Base-by-base conservation (phyloP, 2,113 vertebrate species). In the Balaenoptera acutorostrata region DNA sequence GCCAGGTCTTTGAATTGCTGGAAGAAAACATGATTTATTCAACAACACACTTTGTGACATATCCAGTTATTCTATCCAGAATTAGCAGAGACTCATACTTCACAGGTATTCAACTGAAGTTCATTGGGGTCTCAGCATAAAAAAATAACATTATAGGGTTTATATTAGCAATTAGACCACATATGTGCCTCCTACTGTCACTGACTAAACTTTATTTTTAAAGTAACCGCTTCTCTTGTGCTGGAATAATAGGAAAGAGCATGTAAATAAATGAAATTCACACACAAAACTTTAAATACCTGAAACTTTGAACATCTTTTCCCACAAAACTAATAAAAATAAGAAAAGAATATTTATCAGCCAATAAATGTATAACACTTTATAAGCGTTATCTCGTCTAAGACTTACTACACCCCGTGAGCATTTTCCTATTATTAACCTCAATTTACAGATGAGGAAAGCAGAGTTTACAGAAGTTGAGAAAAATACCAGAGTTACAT, bases 21-120 rank as follows among this genome's bases (percentile, higher is more conserved):
- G 18, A 77, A 88, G 31, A 94, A 97, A 90, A 75, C 5, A 69
- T 59, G 66, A 96, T 89, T 95, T 94, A 96, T 87, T 96, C 49
- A 88, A 31, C 1, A 88, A 44, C 12, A 75, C 12, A 64, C 71
- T 90, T 90, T 29, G 18, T 90, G 91, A 94, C 18, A 46, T 33
- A 61, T 86, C 46, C 78, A 85, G 33, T 88, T 96, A 39, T 74
- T 95, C 61, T 83, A 33, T 68, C 4, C 18, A 52, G 82, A 96
- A 95, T 89, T 78, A 95, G 71, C 36, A 90, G 72, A 61, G 46
- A 86, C 4, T 94, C 29, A n/a, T 33, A 71, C 41, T 90, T 90
- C 31, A 77, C 14, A 94, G n/a, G 39, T 69, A 49, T 87, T 75
- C 61, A 27, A 29, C 36, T 75, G 13, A 97, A 96, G 68, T 87